Percentiles rank a stretch among this genome's conserved stretches.
phyloP scores from a whole-genome alignment of 1,140 invertebrate species.

The Harlomillsia oculata region DNA sequence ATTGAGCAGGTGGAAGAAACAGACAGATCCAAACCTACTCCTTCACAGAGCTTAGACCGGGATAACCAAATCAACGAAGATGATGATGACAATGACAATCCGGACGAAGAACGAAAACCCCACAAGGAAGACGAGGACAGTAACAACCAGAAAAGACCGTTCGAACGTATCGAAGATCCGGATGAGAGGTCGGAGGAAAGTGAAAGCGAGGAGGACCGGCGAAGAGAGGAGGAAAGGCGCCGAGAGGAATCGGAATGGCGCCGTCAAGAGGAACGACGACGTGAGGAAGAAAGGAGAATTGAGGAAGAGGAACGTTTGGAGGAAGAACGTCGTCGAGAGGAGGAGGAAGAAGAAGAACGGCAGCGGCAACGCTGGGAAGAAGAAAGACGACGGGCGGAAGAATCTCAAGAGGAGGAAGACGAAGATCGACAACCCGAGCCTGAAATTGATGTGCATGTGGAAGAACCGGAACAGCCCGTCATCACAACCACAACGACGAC shows the following conservation, averaged over 20 bases:
- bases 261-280: not conserved
- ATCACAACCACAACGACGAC: slow-evolving; percentile 3
- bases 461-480: not conserved
- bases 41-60: too few relatives aligned
- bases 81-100: not conserved
- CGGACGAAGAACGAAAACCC: not conserved
- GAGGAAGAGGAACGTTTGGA: not conserved
- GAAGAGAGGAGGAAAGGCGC: not conserved
- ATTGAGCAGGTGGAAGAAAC: too few relatives aligned
- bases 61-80: not conserved
- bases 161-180: not conserved
- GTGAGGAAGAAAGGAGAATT: not conserved
- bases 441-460: not conserved
- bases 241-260: not conserved
- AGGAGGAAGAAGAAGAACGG: not conserved
- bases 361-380: not conserved
- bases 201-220: not conserved
- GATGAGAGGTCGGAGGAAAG: not conserved
- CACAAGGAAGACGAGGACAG: not conserved
- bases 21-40: too few relatives aligned
- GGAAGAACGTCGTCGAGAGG: not conserved
- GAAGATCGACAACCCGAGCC: not conserved
- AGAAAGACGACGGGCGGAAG: not conserved
- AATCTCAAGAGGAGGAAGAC: not conserved
- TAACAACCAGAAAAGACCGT: not conserved